Evolutionary conservation across 2,113 vertebrate genomes (phyloP).

Genomic region (Melanerpes formicivorus): DNA sequence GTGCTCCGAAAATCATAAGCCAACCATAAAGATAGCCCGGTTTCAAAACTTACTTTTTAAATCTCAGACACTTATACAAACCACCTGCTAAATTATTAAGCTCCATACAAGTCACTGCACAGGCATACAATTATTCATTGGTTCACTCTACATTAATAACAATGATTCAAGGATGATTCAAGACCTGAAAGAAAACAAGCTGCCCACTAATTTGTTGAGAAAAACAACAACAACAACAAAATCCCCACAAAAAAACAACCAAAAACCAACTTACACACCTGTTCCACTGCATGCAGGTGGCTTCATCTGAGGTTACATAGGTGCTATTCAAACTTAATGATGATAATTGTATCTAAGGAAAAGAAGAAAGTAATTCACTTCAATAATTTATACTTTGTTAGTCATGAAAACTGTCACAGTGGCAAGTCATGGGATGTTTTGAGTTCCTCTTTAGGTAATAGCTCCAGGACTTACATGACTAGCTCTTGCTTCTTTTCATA

Average conservation of each 20-base stretch:
- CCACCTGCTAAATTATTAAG: background rate
- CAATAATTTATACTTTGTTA: background rate
- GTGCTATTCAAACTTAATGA: conserved; percentile 13
- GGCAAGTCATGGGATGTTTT: background rate
- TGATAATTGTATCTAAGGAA: conserved; percentile 29
- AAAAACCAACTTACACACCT: conserved; percentile 45
- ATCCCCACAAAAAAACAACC: background rate
- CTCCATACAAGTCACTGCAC: background rate
- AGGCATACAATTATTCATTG: background rate
- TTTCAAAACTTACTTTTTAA: background rate
- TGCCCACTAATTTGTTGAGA: background rate
- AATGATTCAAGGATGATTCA: background rate
- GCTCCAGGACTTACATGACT: background rate
- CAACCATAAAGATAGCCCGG: background rate
- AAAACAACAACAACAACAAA: background rate
- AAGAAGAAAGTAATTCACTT: conserved; percentile 35
- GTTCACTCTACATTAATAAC: background rate
- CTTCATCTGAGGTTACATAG: conserved; percentile 49
- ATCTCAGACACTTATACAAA: background rate
- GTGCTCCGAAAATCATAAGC: background rate
- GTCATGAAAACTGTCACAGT: background rate
- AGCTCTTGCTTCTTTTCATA: background rate
- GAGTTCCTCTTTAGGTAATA: background rate
- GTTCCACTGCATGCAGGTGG: background rate
- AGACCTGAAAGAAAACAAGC: background rate